Evolutionary conservation across 1,140 invertebrate species (phyloP).

Genomic region (Grapholita molesta): DNA sequence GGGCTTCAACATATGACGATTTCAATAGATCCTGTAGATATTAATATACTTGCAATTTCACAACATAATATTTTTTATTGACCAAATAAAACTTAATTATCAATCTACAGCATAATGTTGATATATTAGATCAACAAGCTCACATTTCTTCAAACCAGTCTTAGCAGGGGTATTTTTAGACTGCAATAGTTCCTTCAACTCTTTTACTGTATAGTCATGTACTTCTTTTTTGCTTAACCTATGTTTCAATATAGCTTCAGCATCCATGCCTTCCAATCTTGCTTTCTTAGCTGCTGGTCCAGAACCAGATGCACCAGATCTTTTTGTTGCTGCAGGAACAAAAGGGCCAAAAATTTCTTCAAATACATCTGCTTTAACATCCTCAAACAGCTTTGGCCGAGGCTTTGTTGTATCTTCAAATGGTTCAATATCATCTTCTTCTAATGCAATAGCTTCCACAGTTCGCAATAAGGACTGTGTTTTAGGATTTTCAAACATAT

Average conservation of each 20-base stretch:
- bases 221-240: constrained; percentile 40
- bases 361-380: constrained; percentile 57
- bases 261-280: constrained; percentile 47
- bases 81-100: not conserved
- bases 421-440: constrained; percentile 51
- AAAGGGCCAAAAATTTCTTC: constrained; percentile 68
- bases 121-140: constrained; percentile 59
- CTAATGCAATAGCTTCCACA: constrained; percentile 59
- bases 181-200: constrained; percentile 56
- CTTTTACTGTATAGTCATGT: constrained; percentile 45
- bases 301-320: constrained; percentile 24
- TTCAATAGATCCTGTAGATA: not conserved
- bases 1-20: no score
- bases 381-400: constrained; percentile 37
- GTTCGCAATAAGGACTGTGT: constrained; percentile 50
- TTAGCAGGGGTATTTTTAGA: constrained; percentile 43
- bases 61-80: not conserved
- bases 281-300: constrained; percentile 37
- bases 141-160: constrained; percentile 53
- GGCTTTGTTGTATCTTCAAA: constrained; percentile 61
- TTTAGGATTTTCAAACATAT: constrained; percentile 67
- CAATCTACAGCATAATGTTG: constrained; percentile 30
- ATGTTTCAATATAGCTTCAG: constrained; percentile 34
- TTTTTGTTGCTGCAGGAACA: constrained; percentile 42
- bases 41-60: not conserved